phyloP scores from a whole-genome alignment of 2,888 invertebrate genomes.

The Cataglyphis rosenhaueri region DNA sequence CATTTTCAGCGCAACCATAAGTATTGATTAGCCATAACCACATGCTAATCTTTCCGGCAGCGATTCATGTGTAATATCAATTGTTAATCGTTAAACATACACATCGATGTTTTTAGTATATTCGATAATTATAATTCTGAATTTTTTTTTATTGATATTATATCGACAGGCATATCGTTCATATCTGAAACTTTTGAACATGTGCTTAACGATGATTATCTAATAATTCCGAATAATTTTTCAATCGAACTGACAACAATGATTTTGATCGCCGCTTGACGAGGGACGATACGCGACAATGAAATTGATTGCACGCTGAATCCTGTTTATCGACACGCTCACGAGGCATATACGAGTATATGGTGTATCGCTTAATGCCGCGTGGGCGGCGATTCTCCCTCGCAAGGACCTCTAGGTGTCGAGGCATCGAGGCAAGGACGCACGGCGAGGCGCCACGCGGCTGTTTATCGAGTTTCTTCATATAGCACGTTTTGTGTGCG shows the following conservation, averaged over 20 bases:
- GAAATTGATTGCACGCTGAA: constrained; percentile 33
- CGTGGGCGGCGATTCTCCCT: constrained; percentile 38
- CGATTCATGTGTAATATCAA: background rate
- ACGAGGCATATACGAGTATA: constrained; percentile 5
- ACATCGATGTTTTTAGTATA: background rate
- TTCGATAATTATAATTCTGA: background rate
- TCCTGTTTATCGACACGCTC: constrained; percentile 32
- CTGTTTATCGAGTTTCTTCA: constrained; percentile 53
- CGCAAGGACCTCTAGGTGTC: constrained; percentile 33
- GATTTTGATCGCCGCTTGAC: background rate
- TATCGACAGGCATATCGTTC: no score
- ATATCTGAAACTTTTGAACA: background rate
- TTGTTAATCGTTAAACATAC: background rate
- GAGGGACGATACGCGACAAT: background rate
- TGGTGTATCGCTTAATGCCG: constrained; percentile 32
- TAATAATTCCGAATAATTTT: background rate
- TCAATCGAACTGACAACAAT: background rate
- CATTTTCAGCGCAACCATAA: constrained; percentile 16
- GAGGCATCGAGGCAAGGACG: constrained; percentile 49
- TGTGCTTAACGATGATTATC: background rate
- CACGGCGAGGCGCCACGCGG: constrained; percentile 49
- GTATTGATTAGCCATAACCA: constrained; percentile 13
- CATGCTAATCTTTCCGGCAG: background rate
- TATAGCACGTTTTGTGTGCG: constrained; percentile 20
- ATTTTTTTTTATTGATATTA: background rate